Percentiles rank a stretch among this genome's conserved stretches.
These are phyloP conservation scores for Syrmaticus mikado DNA, from an alignment of 2,113 vertebrate genomes.

Conservation along the genomic window DNA sequence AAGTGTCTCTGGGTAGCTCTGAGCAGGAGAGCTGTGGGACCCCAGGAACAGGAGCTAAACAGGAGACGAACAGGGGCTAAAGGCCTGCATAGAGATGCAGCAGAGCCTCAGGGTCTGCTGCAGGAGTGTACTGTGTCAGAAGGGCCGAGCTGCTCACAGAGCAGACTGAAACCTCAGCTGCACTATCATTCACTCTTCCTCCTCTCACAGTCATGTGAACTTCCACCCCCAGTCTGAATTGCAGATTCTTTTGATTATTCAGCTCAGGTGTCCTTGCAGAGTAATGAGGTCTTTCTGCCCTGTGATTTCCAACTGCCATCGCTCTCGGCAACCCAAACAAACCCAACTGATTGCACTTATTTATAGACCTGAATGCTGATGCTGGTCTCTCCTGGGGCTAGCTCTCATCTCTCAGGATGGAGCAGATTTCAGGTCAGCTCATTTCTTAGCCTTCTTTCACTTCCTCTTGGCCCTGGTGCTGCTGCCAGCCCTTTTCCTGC, in stretches of 20 bases:
- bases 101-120: neutral
- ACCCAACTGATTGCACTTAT: neutral
- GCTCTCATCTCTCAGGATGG: neutral
- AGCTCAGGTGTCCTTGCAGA: neutral
- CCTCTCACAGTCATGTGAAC: fast-evolving
- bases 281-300: neutral
- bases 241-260: neutral
- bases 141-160: fast-evolving
- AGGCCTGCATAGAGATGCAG: fast-evolving
- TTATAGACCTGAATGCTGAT: neutral
- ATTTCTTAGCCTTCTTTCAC: neutral
- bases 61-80: neutral
- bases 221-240: neutral
- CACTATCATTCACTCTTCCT: fast-evolving
- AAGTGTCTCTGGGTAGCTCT: neutral
- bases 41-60: neutral
- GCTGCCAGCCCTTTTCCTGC: neutral
- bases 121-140: fast-evolving
- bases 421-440: neutral
- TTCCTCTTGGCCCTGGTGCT: neutral
- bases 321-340: neutral
- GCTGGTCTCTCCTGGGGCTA: fast-evolving
- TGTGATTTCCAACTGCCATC: neutral
- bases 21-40: neutral
- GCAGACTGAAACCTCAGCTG: neutral